Evolutionary conservation across 2,113 vertebrate genomes (phyloP).

Genomic region (Passer montanus): DNA sequence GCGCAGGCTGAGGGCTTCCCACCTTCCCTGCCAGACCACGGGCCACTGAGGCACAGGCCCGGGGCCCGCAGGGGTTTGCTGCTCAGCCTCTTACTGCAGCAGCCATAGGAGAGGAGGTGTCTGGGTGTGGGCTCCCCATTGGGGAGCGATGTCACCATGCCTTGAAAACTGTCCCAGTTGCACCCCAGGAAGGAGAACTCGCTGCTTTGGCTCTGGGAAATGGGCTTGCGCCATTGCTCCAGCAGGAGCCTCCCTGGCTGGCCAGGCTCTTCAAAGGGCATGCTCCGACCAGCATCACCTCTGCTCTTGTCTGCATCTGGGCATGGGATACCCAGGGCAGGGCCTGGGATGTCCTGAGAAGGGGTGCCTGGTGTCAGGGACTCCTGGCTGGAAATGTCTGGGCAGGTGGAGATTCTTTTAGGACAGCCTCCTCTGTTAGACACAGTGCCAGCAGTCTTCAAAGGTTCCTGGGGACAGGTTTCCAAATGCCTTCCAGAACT

Average conservation of each 20-base stretch:
- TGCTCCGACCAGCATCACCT: background rate
- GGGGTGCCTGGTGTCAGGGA: background rate
- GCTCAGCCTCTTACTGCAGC: conserved; percentile 82
- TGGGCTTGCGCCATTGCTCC: conserved; percentile 77
- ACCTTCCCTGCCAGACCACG: conserved; percentile 73
- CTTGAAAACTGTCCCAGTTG: conserved; percentile 93
- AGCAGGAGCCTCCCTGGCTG: conserved; percentile 22
- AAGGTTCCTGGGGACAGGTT: conserved; percentile 4
- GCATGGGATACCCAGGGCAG: background rate
- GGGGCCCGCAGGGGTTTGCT: conserved; percentile 80
- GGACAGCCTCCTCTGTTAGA: background rate
- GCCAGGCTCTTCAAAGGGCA: conserved; percentile 44
- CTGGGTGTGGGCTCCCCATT: conserved; percentile 71
- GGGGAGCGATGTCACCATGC: conserved; percentile 86
- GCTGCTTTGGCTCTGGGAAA: conserved; percentile 86
- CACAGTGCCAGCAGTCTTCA: background rate
- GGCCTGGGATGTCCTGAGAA: conserved; percentile 3
- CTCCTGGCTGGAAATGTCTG: conserved; percentile 27
- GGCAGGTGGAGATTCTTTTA: background rate
- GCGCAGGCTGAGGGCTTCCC: conserved; percentile 52
- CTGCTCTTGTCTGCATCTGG: conserved; percentile 30
- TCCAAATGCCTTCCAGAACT: conserved; percentile 29
- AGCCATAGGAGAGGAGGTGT: conserved; percentile 79
- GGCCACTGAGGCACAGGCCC: conserved; percentile 72
- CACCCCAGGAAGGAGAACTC: conserved; percentile 87